Evolutionary conservation across 2,797 vertebrate genomes (phyloP), one percentile per base, ranked within the genome.

Genomic region (Cheirogaleus major): DNA sequence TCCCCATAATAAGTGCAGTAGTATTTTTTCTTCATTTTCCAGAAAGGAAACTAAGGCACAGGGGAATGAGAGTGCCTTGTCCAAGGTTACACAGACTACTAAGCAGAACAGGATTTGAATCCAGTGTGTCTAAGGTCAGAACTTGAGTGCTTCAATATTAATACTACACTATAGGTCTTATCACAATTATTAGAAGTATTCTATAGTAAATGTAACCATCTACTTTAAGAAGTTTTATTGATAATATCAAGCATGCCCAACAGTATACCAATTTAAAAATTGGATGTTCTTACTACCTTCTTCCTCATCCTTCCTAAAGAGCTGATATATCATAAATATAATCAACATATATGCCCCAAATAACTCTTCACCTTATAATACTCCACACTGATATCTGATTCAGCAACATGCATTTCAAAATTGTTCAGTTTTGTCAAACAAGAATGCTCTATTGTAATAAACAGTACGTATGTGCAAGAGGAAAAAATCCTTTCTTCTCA

Each of bases 1-100:
- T 94, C 30, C n/a, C 43, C 82, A 23, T 38, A 48, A 59, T 1
- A 48, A 52, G 45, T n/a, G 59, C 27, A 32, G 43, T 50, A 52
- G 35, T 76, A 45, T 78, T 73, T 84, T 79, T 57, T 41, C 30
- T 85, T 73, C 69, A 88, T 93, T 89, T 95, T 85, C 15, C 48
- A 43, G 73, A 72, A 73, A 91, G 32, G 11, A 86, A 79, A 87
- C 32, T 65, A 41, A 89, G 83, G 10, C 4, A 72, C 12, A 45
- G 35, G 91, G 83, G 67, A 23, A 75, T 82, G n/a, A 55, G 45
- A 76, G 32, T 55, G 41, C 23, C 69, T 85, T 82, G 32, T 82
- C 69, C 70, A 65, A 27, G 45, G 50, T 55, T 73, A 85, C 67
- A 91, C 23, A 85, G 38, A 93, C 17, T 52, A n/a, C 0, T 48